phyloP scores from a whole-genome alignment of 2,888 invertebrate species.

The Acrobasis consociella region DNA sequence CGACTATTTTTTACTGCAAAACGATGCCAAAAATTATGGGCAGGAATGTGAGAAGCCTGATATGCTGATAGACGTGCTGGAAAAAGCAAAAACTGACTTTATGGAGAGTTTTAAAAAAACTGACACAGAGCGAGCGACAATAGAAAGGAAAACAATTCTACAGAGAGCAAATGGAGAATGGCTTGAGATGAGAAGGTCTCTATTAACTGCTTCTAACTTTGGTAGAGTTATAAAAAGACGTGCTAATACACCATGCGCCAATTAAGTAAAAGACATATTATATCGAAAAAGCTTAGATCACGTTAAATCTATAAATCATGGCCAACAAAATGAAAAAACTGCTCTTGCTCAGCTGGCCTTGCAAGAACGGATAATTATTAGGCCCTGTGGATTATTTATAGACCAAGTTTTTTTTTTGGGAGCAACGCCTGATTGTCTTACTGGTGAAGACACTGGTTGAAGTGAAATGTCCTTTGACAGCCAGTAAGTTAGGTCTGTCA shows the following conservation, averaged over 20 bases:
- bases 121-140: too few relatives aligned
- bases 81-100: constrained; percentile 29
- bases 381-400: too few relatives aligned
- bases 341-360: too few relatives aligned
- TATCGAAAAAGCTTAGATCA: constrained; percentile 29
- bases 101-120: constrained; percentile 27
- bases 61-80: not conserved
- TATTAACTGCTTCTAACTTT: constrained; percentile 35
- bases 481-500: too few relatives aligned
- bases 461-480: too few relatives aligned
- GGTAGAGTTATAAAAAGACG: constrained; percentile 17
- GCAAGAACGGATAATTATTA: too few relatives aligned
- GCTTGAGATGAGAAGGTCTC: constrained; percentile 33
- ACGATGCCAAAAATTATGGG: constrained; percentile 1
- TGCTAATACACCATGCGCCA: too few relatives aligned
- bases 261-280: constrained; percentile 30
- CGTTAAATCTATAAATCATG: constrained; percentile 25
- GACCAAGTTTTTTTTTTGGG: too few relatives aligned
- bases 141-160: constrained; percentile 28
- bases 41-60: not conserved
- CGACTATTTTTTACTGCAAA: not conserved
- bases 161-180: constrained; percentile 35
- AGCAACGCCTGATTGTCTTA: too few relatives aligned
- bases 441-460: too few relatives aligned
- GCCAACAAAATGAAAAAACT: too few relatives aligned